Conservation (phyloP, 2,113 vertebrate species). For the Dromiciops gliroides region DNA sequence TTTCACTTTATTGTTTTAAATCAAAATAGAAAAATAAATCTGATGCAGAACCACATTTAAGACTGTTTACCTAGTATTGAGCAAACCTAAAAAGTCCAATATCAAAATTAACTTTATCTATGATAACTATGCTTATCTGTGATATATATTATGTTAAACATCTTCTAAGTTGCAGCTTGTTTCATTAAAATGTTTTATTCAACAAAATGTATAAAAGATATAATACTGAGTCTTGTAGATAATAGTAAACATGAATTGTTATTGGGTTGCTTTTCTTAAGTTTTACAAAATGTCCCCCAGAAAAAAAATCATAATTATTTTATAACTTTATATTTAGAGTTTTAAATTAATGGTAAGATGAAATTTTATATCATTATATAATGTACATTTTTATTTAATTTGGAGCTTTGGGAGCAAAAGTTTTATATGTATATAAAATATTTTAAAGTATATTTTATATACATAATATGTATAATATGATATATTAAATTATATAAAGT, state of each 20-base stretch:
- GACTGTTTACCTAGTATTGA: background rate
- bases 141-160: background rate
- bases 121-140: too few relatives aligned
- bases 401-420: background rate
- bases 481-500: background rate
- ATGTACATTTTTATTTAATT: background rate
- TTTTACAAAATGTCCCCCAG: background rate
- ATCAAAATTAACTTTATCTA: background rate
- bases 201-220: background rate
- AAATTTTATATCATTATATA: too few relatives aligned
- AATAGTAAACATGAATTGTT: background rate
- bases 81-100: background rate
- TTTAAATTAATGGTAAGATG: background rate
- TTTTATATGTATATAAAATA: background rate
- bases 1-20: background rate
- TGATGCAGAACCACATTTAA: background rate
- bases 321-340: background rate
- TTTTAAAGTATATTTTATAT: background rate
- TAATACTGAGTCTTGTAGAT: background rate
- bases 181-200: background rate
- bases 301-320: background rate
- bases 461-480: background rate
- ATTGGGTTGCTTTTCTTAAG: background rate
- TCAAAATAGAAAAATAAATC: background rate
- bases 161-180: background rate